These are phyloP conservation scores for Diceros bicornis DNA, from an alignment of 2,797 vertebrate genomes.

Conservation along the genomic window DNA sequence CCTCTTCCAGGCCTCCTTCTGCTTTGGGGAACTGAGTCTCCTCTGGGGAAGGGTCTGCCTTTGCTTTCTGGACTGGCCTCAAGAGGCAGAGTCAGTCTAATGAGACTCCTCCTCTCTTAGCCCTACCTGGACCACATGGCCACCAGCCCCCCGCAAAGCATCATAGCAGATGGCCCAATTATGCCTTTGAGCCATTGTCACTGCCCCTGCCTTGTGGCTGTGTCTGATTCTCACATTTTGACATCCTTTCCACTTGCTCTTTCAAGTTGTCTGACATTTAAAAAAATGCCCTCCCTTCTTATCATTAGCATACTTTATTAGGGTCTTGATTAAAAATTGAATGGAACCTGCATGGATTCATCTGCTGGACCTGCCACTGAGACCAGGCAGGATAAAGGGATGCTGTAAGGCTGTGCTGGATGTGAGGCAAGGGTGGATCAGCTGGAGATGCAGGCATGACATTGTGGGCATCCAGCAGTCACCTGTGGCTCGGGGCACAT, in stretches of 20 bases:
- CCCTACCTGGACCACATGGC: background rate
- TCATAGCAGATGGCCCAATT: slow-evolving; percentile 1
- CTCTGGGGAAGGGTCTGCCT: background rate
- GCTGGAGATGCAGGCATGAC: background rate
- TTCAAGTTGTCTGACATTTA: slow-evolving; percentile 60
- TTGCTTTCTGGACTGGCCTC: background rate
- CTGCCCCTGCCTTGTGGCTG: background rate
- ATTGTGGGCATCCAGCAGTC: background rate
- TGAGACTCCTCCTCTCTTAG: background rate
- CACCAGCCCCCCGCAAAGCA: background rate
- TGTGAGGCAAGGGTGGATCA: background rate
- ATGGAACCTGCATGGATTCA: background rate
- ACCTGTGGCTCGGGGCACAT: background rate
- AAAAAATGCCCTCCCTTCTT: slow-evolving; percentile 5
- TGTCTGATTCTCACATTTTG: slow-evolving; percentile 40
- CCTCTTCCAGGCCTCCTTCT: background rate
- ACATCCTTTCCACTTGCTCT: slow-evolving; percentile 55
- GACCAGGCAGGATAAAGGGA: background rate
- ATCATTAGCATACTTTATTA: slow-evolving; percentile 35
- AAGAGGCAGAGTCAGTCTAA: background rate
- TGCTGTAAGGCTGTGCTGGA: background rate
- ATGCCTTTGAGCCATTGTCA: slow-evolving; percentile 27
- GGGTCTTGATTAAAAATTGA: slow-evolving; percentile 71
- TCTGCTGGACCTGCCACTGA: background rate
- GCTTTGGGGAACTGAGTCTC: background rate